These are phyloP conservation scores for Austrofundulus limnaeus DNA, from an alignment of 2,113 vertebrate species.

Conservation along the genomic window DNA sequence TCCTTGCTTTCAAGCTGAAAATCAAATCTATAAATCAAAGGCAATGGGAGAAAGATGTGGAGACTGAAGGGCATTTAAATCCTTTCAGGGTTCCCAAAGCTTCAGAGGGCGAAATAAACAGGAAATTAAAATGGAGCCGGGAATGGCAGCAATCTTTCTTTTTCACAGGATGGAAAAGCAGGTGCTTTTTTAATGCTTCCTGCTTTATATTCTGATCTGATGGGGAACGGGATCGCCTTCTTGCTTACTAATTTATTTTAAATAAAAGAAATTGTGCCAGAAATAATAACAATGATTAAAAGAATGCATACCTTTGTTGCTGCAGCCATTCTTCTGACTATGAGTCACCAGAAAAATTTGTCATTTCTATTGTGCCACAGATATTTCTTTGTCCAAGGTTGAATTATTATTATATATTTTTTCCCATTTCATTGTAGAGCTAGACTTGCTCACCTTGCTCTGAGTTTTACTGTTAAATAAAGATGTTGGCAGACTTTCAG, in stretches of 20 bases:
- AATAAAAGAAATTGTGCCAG: slow-evolving; percentile 14
- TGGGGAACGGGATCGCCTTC: slow-evolving; percentile 35
- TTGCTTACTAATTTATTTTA: slow-evolving; percentile 46
- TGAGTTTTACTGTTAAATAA: slow-evolving; percentile 29
- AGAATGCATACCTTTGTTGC: neutral
- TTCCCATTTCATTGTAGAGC: slow-evolving; percentile 12
- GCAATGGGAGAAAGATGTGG: slow-evolving; percentile 64
- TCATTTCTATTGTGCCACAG: neutral
- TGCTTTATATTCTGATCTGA: slow-evolving; percentile 54
- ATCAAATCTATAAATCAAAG: slow-evolving; percentile 77
- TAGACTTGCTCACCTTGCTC: slow-evolving; percentile 26
- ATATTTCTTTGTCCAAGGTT: neutral
- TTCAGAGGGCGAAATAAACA: slow-evolving; percentile 71
- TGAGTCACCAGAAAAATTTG: neutral
- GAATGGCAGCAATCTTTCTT: slow-evolving; percentile 65
- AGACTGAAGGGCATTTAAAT: slow-evolving; percentile 71
- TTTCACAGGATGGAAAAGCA: slow-evolving; percentile 51
- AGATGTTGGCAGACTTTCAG: slow-evolving; percentile 48
- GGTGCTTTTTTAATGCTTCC: slow-evolving; percentile 49
- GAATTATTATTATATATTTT: too few species aligned
- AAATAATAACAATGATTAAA: too few species aligned
- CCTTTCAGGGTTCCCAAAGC: slow-evolving; percentile 64
- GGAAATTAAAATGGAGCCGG: slow-evolving; percentile 72
- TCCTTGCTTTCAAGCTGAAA: slow-evolving; percentile 67
- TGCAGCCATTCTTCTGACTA: neutral